These are phyloP conservation scores for Heterohyrax brucei DNA, from an alignment of 2,797 vertebrate species.

Conservation along the genomic window DNA sequence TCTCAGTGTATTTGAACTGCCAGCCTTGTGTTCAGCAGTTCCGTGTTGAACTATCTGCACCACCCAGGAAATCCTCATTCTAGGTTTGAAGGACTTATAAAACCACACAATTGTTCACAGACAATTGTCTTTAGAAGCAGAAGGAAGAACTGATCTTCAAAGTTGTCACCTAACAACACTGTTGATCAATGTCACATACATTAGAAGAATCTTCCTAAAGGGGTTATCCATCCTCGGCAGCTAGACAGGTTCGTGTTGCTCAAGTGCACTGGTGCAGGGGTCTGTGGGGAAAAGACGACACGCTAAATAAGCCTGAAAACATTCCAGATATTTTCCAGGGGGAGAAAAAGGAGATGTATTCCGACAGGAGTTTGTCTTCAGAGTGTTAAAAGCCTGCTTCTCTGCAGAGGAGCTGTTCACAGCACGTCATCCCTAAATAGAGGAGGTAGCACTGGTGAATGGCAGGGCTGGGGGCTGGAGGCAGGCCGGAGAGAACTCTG, in stretches of 20 bases:
- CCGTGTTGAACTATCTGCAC: too few relatives aligned
- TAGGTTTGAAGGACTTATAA: background rate
- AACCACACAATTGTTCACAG: background rate
- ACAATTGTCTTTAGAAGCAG: background rate
- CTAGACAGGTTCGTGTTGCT: background rate
- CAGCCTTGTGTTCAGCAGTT: too few relatives aligned
- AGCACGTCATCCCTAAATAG: background rate
- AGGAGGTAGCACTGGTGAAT: accelerated
- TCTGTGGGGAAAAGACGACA: background rate
- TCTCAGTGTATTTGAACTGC: too few relatives aligned
- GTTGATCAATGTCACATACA: background rate
- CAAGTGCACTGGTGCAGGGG: background rate
- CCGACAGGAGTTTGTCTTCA: background rate
- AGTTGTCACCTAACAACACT: background rate
- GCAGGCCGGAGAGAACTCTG: background rate
- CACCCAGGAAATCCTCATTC: background rate
- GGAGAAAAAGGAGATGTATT: background rate
- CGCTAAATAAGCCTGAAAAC: constrained; percentile 27
- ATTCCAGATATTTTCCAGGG: constrained; percentile 66
- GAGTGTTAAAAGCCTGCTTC: background rate
- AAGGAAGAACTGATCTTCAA: background rate
- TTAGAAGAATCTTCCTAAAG: background rate
- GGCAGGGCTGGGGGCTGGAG: background rate
- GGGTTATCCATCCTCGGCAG: background rate
- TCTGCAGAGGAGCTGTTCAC: accelerated